Evolutionary conservation across 2,888 invertebrate genomes (phyloP), one percentile per base, ranked within the genome.

Genomic region (Luperina nickerlii): DNA sequence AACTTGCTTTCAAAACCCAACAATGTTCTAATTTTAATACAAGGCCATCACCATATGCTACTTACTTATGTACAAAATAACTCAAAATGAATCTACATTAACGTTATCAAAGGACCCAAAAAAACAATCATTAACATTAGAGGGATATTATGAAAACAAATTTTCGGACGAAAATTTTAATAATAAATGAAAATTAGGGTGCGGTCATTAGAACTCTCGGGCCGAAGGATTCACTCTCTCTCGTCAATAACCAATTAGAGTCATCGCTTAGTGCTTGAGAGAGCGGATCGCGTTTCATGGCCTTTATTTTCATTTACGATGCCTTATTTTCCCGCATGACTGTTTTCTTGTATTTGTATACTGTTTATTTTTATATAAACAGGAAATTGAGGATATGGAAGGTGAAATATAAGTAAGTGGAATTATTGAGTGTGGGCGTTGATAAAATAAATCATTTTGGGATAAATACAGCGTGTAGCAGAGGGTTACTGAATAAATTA

Each of bases 141-240:
- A 76, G 81, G 86, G 79, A 87, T 83, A 89, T 88, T 87, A 88
- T 82, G 84, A 87, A 91, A 90, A 90, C 88, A 90, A 90, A 88
- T 85, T 90, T 88, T 89, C 82, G 42, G 89, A 77, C 79, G 88
- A 91, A 93, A 94, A 92, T 92, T 94, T 92, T 92, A 93, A 92
- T 93, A 94, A 93, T 92, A 94, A 93, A 94, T 92, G 94, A 94
- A 95, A 95, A 95, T 94, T 94, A 93, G 92, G 91, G 92, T 89
- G 88, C 83, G 90, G 90, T 92, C 94, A 92, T 94, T 95, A 93
- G 92, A 95, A 94, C 93, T 91, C 92, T 91, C 89, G 90, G 91
- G 92, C 88, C 86, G 82, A 83, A 93, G 93, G 92, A 91, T 91
- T 90, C 92, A 88, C 91, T 93, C 91, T 88, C 90, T 88, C 91